phyloP scores from a whole-genome alignment of 2,888 invertebrate genomes.

The Argyresthia goedartella region DNA sequence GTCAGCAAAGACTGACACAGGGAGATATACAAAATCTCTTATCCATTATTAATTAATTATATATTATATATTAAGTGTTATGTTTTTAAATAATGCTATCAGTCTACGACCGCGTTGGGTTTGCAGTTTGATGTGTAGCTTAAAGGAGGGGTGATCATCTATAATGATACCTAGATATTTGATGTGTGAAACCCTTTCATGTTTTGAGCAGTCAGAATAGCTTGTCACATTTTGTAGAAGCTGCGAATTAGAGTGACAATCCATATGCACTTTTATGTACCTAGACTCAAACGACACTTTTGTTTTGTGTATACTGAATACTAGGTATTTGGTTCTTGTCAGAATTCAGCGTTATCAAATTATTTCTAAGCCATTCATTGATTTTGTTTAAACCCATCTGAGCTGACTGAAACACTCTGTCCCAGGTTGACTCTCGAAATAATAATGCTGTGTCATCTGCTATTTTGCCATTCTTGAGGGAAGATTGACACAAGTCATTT shows the following conservation, averaged over 20 bases:
- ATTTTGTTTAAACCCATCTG: conserved; percentile 7
- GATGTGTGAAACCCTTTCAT: too few relatives aligned
- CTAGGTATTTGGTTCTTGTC: conserved; percentile 9
- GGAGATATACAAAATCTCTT: not conserved
- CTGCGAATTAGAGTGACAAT: not conserved
- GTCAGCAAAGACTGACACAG: not conserved
- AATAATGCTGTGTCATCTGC: not conserved
- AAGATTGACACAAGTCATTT: not conserved
- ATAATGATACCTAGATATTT: not conserved
- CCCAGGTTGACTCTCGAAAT: conserved; percentile 5
- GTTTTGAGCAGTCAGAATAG: not conserved
- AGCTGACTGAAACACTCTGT: not conserved
- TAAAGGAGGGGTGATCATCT: not conserved
- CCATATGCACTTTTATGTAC: not conserved
- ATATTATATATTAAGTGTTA: too few relatives aligned
- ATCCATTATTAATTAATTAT: not conserved
- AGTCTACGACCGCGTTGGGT: not conserved
- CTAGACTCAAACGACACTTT: not conserved
- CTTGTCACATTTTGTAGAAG: not conserved
- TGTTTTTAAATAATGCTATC: not conserved
- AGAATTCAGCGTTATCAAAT: conserved; percentile 11
- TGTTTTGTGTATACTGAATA: not conserved
- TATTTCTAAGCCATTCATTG: conserved; percentile 6
- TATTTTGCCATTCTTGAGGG: conserved; percentile 4
- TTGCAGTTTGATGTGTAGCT: not conserved